phyloP scores from a whole-genome alignment of 1,140 invertebrate genomes.

The Hyphantria cunea region DNA sequence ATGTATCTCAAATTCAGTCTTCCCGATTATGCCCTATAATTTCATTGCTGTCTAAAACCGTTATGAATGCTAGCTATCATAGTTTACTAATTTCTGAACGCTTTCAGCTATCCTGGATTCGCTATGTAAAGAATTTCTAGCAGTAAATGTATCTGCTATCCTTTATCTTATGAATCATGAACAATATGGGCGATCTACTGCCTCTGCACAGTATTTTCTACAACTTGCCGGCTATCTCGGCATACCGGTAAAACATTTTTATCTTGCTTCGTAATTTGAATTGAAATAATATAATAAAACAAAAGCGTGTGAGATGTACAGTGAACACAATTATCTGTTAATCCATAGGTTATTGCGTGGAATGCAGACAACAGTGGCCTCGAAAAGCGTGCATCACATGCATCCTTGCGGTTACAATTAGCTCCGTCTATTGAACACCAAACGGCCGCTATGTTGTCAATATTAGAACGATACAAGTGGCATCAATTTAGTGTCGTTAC shows the following conservation, averaged over 20 bases:
- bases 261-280: conserved; percentile 26
- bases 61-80: conserved; percentile 14
- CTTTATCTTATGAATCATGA: conserved; percentile 97
- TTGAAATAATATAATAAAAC: conserved; percentile 9
- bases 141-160: conserved; percentile 94
- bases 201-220: conserved; percentile 96
- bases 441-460: conserved; percentile 95
- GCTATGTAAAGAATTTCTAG: conserved; percentile 93
- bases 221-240: conserved; percentile 92
- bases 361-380: conserved; percentile 96
- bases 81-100: conserved; percentile 36
- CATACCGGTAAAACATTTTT: conserved; percentile 74
- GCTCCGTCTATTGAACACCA: conserved; percentile 97
- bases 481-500: conserved; percentile 97
- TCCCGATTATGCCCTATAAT: conserved; percentile 14
- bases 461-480: conserved; percentile 97
- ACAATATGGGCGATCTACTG: conserved; percentile 92
- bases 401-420: conserved; percentile 92
- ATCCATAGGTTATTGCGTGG: conserved; percentile 93
- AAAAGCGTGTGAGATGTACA: too few species aligned
- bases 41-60: conserved; percentile 2
- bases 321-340: background rate
- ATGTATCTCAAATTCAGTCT: conserved; percentile 6
- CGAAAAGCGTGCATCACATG: conserved; percentile 90
- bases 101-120: conserved; percentile 91